Evolutionary conservation across 2,113 vertebrate species (phyloP), one percentile per base, ranked within the genome.

Genomic region (Heterochromis multidens): DNA sequence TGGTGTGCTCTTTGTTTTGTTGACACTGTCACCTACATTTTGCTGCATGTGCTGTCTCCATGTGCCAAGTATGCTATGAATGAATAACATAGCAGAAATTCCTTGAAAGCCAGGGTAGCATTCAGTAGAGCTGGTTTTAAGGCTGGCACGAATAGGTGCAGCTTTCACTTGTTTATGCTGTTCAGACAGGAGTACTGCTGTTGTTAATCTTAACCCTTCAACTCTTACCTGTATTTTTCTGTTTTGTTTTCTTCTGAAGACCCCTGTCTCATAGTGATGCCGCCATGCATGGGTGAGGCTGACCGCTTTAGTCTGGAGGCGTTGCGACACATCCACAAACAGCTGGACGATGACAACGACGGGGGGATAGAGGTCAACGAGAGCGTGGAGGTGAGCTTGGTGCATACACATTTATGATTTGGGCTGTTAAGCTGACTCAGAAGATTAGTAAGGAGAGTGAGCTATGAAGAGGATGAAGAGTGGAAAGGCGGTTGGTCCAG

Each of bases 321-420:
- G 37, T 97, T 99, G 76, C 97, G 97, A 16, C 98, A 97, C 94
- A 99, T 99, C 92, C 99, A 99, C 91, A 99, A 99, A 83, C 98
- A 99, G 91, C 97, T 99, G 96, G 99, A 99, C 35, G 99, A 99
- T 77, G 98, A 99, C 96, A 98, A 99, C 74, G 99, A 99, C 27
- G 99, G 99, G 13, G 98, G 98, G 3, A 99, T 99, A 23, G 98
- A 99, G 93, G 98, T 99, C 88, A 98, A 99, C 85, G 99, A 99
- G 96, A 99, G 99, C 13, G 97, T 98, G 91, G 99, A 99, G 97
- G 99, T 99, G 96, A 94, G 97, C 14, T 17, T 16, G 2, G 19
- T 2, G 1, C 8, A 8, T 54, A 13, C 27, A 9, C 6, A 1
- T 43, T 58, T 31, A 67, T 43, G 11, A n/a, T 62, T 40, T 8